Conservation (phyloP, 1,140 invertebrate genomes). For the Anastrepha ludens region DNA sequence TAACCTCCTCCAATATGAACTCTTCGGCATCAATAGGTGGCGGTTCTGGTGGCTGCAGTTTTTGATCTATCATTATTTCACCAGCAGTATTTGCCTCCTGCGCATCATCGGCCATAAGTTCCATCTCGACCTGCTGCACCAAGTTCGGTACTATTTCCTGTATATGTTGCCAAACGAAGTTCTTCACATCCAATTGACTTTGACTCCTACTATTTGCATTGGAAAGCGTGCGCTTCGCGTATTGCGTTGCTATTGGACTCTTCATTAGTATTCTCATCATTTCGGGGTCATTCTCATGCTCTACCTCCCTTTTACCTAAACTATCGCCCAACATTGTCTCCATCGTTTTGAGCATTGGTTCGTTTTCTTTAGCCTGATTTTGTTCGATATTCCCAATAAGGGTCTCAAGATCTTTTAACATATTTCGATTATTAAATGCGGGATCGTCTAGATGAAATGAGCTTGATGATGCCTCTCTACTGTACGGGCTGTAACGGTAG, state of each 20-base stretch:
- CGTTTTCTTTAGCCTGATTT: slow-evolving; percentile 72
- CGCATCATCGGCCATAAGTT: slow-evolving; percentile 62
- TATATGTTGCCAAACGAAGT: slow-evolving; percentile 73
- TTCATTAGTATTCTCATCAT: slow-evolving; percentile 70
- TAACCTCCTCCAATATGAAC: slow-evolving; percentile 68
- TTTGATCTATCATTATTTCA: slow-evolving; percentile 40
- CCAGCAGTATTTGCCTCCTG: background rate
- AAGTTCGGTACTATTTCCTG: slow-evolving; percentile 72
- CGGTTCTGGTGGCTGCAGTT: slow-evolving; percentile 54
- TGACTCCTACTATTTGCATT: slow-evolving; percentile 10
- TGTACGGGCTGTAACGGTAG: slow-evolving; percentile 54
- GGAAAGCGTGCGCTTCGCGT: slow-evolving; percentile 41
- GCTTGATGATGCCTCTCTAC: slow-evolving; percentile 62
- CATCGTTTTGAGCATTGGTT: slow-evolving; percentile 63
- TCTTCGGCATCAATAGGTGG: slow-evolving; percentile 63
- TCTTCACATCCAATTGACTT: slow-evolving; percentile 60
- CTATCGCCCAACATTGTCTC: slow-evolving; percentile 35
- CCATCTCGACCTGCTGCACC: slow-evolving; percentile 74
- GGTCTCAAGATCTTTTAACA: slow-evolving; percentile 72
- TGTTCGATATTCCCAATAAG: slow-evolving; percentile 73
- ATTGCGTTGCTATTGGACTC: slow-evolving; percentile 67
- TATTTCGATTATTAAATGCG: slow-evolving; percentile 59
- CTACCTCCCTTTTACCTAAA: slow-evolving; percentile 61
- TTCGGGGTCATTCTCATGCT: slow-evolving; percentile 69
- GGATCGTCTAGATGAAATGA: slow-evolving; percentile 66